phyloP scores from a whole-genome alignment of 2,888 invertebrate genomes.

The Lysandra bellargus region DNA sequence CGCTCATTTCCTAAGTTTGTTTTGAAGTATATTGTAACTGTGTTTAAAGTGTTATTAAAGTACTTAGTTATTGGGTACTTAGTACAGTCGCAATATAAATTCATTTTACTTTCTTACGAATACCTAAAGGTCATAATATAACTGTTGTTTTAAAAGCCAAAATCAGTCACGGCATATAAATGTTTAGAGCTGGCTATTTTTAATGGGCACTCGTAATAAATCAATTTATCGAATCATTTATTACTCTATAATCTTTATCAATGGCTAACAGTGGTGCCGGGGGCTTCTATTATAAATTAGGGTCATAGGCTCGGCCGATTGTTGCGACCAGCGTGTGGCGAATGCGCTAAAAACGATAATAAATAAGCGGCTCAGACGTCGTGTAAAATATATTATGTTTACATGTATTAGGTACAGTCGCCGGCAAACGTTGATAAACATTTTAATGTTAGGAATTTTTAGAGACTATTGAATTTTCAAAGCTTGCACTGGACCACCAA shows the following conservation, averaged over 20 bases:
- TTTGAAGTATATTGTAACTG: no score
- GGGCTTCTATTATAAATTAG: conserved; percentile 27
- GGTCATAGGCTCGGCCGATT: conserved; percentile 13
- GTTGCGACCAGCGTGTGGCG: conserved; percentile 19
- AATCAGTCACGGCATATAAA: background rate
- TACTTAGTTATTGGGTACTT: background rate
- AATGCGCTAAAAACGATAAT: conserved; percentile 17
- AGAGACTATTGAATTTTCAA: no score
- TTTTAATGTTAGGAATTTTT: no score
- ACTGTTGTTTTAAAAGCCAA: background rate
- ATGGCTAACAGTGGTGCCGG: conserved; percentile 11
- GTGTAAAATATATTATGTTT: conserved; percentile 13
- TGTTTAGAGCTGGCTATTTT: conserved; percentile 18
- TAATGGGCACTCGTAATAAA: conserved; percentile 25
- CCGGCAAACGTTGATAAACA: background rate
- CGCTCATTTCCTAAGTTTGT: no score
- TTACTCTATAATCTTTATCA: conserved; percentile 28
- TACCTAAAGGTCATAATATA: conserved; percentile 4
- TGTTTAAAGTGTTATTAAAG: background rate
- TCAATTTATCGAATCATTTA: conserved; percentile 28
- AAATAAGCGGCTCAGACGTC: background rate
- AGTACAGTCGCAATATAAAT: background rate
- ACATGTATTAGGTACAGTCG: conserved; percentile 5
- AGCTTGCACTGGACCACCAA: no score
- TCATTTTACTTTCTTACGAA: background rate